Base-by-base conservation (phyloP, 2,797 vertebrate species). In the Leuciscus waleckii region DNA sequence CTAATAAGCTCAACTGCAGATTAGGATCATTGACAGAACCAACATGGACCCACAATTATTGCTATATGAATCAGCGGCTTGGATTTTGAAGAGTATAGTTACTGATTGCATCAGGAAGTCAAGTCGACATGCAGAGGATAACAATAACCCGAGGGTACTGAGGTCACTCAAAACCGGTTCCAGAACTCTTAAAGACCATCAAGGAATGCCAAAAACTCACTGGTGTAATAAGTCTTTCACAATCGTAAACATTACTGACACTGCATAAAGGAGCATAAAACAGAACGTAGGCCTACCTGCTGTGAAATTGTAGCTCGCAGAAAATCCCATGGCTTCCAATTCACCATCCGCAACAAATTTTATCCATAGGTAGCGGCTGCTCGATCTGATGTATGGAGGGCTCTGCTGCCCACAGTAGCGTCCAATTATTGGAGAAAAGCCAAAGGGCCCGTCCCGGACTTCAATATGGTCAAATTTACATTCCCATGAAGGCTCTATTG, bases 401-500 rank as follows among this genome's bases (percentile, higher is more conserved):
- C 95, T 98, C 92, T 99, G 97, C 89, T 98, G 97, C 91, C 98
- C 98, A 90, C 98, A 99, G 91, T 99, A 99, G 83, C 97, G 97
- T 92, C 98, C 98, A 89, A 99, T 97, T 79, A 99, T 97, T 68
- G 98, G 97, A 91, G 98, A 99, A 96, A 99, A 99, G 92, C 96
- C 96, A 93, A 99, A 99, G 71, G 98, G 98, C 94, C 98, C 98
- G 93, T 99, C 98, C 89, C 98, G 96, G 82, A 99, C 98, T 95
- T 99, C 98, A 85, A 99, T 98, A 87, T 99, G 97, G 93, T 99
- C 98, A 97, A 99, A 99, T 97, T 99, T 99, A 96, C 98, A 99
- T 94, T 99, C 98, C 98, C 98, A 99, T 88, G 98, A 99, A 84
- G 98, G 97, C 91, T 99, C 98, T 88, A 99, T 97, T 77, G 98